A percentile compares a stretch with the other conserved stretches of the same genome.
Evolutionary conservation across 2,797 vertebrate genomes (phyloP).

Genomic region (Chelon labrosus): DNA sequence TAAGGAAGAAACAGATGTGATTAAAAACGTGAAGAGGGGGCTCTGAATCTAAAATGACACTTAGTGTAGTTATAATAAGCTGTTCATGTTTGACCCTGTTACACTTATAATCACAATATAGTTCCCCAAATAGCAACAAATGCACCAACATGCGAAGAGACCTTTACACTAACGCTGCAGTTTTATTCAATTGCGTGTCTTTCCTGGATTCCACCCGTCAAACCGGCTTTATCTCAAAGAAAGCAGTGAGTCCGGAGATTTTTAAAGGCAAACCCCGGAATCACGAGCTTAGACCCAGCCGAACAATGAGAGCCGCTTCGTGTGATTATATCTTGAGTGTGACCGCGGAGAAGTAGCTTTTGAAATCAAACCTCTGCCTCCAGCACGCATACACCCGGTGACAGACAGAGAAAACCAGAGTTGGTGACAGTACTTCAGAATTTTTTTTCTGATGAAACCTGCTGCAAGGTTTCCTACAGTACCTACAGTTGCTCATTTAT

Average conservation of each 20-base stretch:
- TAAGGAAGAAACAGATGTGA: too few species aligned
- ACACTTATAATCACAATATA: too few species aligned
- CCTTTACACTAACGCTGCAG: too few species aligned
- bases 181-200: too few species aligned
- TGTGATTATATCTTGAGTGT: not conserved
- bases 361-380: not conserved
- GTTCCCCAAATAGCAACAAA: too few species aligned
- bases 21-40: too few species aligned
- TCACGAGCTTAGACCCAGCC: not conserved
- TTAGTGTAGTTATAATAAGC: too few species aligned
- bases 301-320: not conserved
- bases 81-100: too few species aligned
- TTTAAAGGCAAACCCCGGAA: not conserved
- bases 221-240: too few species aligned
- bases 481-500: not conserved
- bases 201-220: too few species aligned
- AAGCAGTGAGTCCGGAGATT: not conserved
- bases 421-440: constrained; percentile 4
- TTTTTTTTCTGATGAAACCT: constrained; percentile 21
- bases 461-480: constrained; percentile 5
- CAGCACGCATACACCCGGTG: not conserved
- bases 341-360: not conserved
- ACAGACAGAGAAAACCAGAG: not conserved
- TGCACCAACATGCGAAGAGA: too few species aligned
- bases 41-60: too few species aligned